Conservation (phyloP, 1,140 invertebrate species). For the Drosophila lowei region DNA sequence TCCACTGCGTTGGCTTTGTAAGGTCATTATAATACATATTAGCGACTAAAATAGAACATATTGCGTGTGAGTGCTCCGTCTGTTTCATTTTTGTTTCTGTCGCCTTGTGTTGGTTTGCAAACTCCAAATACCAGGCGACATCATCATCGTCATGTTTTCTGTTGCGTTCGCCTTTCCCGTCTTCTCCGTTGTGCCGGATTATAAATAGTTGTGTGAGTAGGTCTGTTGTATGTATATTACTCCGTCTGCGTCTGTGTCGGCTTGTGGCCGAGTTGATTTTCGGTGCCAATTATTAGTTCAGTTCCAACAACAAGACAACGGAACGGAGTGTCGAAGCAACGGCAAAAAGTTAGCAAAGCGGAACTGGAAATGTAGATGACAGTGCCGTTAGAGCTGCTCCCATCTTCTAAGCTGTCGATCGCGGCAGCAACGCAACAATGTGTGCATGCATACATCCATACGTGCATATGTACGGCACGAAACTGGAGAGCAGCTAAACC, state of each 20-base stretch:
- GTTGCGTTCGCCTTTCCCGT: constrained; percentile 29
- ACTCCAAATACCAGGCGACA: constrained; percentile 39
- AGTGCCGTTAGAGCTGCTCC: constrained; percentile 70
- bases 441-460: constrained; percentile 6
- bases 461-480: neutral
- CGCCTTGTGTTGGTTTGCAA: constrained; percentile 32
- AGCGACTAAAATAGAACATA: constrained; percentile 68
- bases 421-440: constrained; percentile 28
- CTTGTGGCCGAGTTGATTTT: constrained; percentile 15
- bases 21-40: constrained; percentile 55
- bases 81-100: constrained; percentile 5
- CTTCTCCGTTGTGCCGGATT: constrained; percentile 50
- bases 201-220: constrained; percentile 38
- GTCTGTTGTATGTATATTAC: constrained; percentile 17
- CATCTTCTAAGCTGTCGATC: constrained; percentile 55
- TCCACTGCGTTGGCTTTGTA: constrained; percentile 36
- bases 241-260: constrained; percentile 22
- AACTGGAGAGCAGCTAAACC: neutral
- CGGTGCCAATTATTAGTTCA: constrained; percentile 17
- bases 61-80: constrained; percentile 44
- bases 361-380: constrained; percentile 69
- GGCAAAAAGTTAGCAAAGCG: constrained; percentile 72
- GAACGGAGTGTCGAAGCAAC: constrained; percentile 44
- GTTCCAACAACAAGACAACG: constrained; percentile 32
- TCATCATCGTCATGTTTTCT: constrained; percentile 19